A percentile compares a stretch with the other conserved stretches of the same genome.
phyloP scores from a whole-genome alignment of 2,113 vertebrate species.

The Merops nubicus region DNA sequence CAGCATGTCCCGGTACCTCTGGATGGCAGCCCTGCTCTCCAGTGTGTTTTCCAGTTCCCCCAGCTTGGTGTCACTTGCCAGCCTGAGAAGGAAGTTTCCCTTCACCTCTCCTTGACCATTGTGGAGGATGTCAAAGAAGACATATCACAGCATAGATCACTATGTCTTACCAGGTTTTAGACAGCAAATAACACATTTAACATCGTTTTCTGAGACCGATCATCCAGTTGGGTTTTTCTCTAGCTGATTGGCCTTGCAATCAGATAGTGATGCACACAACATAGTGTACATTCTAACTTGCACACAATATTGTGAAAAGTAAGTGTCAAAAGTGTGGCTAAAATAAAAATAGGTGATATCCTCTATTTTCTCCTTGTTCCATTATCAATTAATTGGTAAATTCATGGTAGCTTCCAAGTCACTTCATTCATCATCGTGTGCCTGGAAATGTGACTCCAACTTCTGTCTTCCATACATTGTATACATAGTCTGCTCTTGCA shows the following conservation, averaged over 20 bases:
- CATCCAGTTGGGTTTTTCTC: neutral
- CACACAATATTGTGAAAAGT: neutral
- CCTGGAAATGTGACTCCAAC: neutral
- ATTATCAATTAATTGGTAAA: neutral
- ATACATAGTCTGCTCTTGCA: neutral
- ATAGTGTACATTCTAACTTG: neutral
- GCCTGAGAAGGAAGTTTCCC: rapidly evolving
- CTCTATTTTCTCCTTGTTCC: neutral
- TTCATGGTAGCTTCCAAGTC: neutral
- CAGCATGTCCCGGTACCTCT: rapidly evolving
- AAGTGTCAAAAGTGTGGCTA: neutral
- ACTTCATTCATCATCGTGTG: neutral
- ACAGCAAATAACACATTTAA: rapidly evolving
- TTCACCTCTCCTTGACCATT: rapidly evolving
- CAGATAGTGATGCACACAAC: rapidly evolving
- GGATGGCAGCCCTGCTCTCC: neutral
- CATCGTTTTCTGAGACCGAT: neutral
- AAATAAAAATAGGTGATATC: neutral
- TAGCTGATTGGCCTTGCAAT: neutral
- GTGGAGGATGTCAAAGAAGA: neutral
- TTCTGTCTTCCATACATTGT: rapidly evolving
- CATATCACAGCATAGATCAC: rapidly evolving
- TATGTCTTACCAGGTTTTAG: neutral
- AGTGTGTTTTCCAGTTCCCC: rapidly evolving
- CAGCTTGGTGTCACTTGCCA: neutral